Evolutionary conservation across 2,113 vertebrate species (phyloP), one percentile per base, ranked within the genome.

Genomic region (Halichoerus grypus): DNA sequence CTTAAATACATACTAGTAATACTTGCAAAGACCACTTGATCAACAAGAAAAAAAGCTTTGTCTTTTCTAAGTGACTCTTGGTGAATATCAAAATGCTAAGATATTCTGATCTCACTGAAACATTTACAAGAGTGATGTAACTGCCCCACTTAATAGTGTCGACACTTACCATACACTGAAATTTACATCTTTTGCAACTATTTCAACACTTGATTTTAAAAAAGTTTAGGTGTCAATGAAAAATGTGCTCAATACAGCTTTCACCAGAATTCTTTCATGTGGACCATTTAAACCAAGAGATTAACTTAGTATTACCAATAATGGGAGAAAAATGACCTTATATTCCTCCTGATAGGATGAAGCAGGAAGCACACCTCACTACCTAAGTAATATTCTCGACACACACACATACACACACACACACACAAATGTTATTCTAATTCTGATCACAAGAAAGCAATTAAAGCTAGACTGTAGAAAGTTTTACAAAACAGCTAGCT

Each of bases 401-500:
- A 69, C 18, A 33, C 10, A 79, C 49, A 33, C 16, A 79, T n/a
- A n/a, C 46, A 46, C 46, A 9, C 39, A 42, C 39, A 42, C 39
- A 42, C 39, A 42, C 39, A 42, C 39, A n/a, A 49, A 92, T 74
- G 33, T 79, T 83, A 87, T 65, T 59, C 28, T 90, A 96, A 87
- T 91, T 82, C 18, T 92, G 14, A 95, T 74, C 28, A 86, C 28
- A 79, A 71, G 19, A 80, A 80, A 92, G n/a, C 51, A 91, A 81
- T 91, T 22, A 93, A 85, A 96, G 42, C 7, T 67, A 86, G 46
- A 95, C 3, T 81, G 10, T 46, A 42, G 39, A 65, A 87, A 81
- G 21, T 74, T 88, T 95, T 87, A 87, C 15, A 28, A 92, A 96
- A 94, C 13, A 96, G 59, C 31, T 88, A 93, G 21, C n/a, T 39